Base-by-base conservation (phyloP, 2,888 invertebrate genomes). In the Callyntrura guangdongensis region DNA sequence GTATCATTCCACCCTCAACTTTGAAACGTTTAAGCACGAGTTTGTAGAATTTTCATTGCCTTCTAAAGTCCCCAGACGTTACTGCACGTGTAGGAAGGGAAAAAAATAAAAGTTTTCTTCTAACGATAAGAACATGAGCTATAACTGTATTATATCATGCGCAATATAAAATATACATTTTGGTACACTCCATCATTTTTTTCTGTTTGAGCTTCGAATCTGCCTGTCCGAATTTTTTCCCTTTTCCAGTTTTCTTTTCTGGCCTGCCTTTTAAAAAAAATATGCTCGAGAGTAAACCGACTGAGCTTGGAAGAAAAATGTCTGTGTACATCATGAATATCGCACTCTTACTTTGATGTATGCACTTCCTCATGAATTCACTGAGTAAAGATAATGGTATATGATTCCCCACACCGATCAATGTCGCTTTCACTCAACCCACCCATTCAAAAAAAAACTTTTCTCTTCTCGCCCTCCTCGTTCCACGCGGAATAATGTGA, bases 381-480 rank as follows among this genome's bases (percentile, higher is more conserved):
- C 69, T 45, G 79, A 74, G 69, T 81, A 81, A 27, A 81, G 61
- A 88, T 88, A 87, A 87, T 87, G 59, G 72, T 20, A 74, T 17
- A 45, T 79, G 87, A 87, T 69, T 67, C 69, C 67, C 77, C 79
- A 67, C 69, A 87, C 87, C 79, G 82, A 88, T 88, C 88, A 79
- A 77, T 83, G 89, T 89, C 89, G 79, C 89, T 84, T 89, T 89
- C 89, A 89, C 77, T 89, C 77, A 87, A 25, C 20, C 53, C 64
- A 81, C 45, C 56, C 61, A 82, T 88, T 82, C 88, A 82, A 67
- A 47, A 56, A 20, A 72, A 67, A 69, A 20, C 22, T 25, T 77
- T 64, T 49, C 47, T 77, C 14, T 25, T 61, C 49, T 49, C 61
- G 59, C n/a, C n/a, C 45, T 47, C 25, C 14, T 61, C 0, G 47